Conservation (phyloP, 2,888 invertebrate species). For the Cephonodes hylas region DNA sequence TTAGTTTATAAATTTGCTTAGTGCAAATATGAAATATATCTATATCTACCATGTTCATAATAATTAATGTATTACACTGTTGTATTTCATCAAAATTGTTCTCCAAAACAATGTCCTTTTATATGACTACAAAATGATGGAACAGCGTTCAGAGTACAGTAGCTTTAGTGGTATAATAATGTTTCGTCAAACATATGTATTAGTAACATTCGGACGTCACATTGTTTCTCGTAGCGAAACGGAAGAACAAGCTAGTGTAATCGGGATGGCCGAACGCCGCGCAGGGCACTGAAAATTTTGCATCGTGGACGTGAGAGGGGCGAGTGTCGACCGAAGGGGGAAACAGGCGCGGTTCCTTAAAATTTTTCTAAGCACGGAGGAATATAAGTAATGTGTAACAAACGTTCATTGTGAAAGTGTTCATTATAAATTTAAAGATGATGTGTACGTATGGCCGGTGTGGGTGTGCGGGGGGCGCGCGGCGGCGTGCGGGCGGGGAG, state of each 20-base stretch:
- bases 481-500: not conserved
- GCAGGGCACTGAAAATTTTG: constrained; percentile 65
- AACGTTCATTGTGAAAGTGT: not conserved
- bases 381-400: constrained; percentile 22
- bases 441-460: no score
- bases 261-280: constrained; percentile 47
- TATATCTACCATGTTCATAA: not conserved
- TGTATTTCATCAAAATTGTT: no score
- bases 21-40: not conserved
- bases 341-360: constrained; percentile 46
- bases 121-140: not conserved
- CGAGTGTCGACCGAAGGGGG: constrained; percentile 34
- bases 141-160: not conserved
- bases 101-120: not conserved
- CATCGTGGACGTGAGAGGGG: constrained; percentile 55
- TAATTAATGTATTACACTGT: not conserved
- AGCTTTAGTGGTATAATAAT: not conserved
- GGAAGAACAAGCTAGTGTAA: constrained; percentile 27
- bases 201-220: not conserved
- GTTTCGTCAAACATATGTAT: not conserved
- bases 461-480: not conserved
- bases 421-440: constrained; percentile 6
- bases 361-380: constrained; percentile 52
- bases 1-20: not conserved
- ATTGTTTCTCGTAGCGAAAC: constrained; percentile 16